Conservation (phyloP, 1,140 invertebrate species). For the Drosophila lini region DNA sequence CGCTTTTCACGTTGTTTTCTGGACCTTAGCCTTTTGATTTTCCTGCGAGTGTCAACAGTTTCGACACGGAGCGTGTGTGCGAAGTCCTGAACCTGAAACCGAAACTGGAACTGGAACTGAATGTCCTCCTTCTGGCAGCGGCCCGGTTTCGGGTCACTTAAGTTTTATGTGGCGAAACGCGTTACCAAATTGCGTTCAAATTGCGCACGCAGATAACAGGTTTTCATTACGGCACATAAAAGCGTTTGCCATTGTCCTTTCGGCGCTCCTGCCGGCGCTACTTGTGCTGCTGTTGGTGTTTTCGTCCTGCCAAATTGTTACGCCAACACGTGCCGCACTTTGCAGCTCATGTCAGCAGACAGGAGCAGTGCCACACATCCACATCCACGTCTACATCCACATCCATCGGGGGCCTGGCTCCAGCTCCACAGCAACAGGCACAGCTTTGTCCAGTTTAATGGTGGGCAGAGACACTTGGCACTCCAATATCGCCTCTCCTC, state of each 20-base stretch:
- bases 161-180: conserved; percentile 81
- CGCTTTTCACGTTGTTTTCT: conserved; percentile 55
- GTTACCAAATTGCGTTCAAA: conserved; percentile 82
- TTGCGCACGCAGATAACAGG: conserved; percentile 81
- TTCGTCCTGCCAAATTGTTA: conserved; percentile 67
- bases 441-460: conserved; percentile 60
- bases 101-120: conserved; percentile 12
- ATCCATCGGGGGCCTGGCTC: conserved; percentile 8
- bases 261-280: neutral
- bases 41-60: conserved; percentile 76
- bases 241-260: conserved; percentile 56
- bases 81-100: conserved; percentile 10
- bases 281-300: conserved; percentile 33
- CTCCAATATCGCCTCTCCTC: conserved; percentile 6
- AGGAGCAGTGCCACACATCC: conserved; percentile 21
- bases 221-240: conserved; percentile 82
- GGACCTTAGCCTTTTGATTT: conserved; percentile 47
- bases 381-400: conserved; percentile 5
- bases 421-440: conserved; percentile 59
- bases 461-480: conserved; percentile 18
- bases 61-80: conserved; percentile 46
- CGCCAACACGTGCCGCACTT: conserved; percentile 80
- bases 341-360: conserved; percentile 71
- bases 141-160: conserved; percentile 77
- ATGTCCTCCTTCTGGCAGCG: conserved; percentile 2